These are phyloP conservation scores for Metopolophium dirhodum DNA, from an alignment of 1,140 invertebrate genomes.

Conservation along the genomic window DNA sequence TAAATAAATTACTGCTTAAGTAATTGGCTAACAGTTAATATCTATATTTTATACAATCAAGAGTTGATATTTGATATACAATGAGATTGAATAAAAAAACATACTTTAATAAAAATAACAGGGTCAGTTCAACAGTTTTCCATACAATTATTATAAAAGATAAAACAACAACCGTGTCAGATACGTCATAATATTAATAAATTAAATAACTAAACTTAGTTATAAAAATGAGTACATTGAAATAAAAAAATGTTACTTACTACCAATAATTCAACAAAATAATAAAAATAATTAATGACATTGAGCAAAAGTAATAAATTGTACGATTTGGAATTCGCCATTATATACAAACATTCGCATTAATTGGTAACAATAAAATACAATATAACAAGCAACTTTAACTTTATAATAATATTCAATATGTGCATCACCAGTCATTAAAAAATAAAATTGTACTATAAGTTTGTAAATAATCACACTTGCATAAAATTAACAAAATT, in stretches of 20 bases:
- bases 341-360: background rate
- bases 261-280: slow-evolving; percentile 7
- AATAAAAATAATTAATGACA: slow-evolving; percentile 3
- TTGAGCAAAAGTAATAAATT: slow-evolving; percentile 34
- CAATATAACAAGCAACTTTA: background rate
- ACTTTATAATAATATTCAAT: background rate
- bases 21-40: background rate
- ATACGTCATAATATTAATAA: background rate
- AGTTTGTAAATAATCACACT: slow-evolving; percentile 20
- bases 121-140: background rate
- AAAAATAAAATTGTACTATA: slow-evolving; percentile 38
- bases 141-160: background rate
- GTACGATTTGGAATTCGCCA: background rate
- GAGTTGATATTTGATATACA: background rate
- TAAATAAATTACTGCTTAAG: background rate
- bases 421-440: background rate
- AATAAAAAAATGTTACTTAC: background rate
- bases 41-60: background rate
- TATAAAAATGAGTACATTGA: background rate
- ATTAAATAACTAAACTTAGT: background rate
- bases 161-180: background rate
- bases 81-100: background rate
- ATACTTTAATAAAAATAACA: background rate
- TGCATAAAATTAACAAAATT: background rate
- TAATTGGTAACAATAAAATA: background rate